These are phyloP conservation scores for Embiotoca jacksoni DNA, from an alignment of 2,113 vertebrate species.

Conservation along the genomic window DNA sequence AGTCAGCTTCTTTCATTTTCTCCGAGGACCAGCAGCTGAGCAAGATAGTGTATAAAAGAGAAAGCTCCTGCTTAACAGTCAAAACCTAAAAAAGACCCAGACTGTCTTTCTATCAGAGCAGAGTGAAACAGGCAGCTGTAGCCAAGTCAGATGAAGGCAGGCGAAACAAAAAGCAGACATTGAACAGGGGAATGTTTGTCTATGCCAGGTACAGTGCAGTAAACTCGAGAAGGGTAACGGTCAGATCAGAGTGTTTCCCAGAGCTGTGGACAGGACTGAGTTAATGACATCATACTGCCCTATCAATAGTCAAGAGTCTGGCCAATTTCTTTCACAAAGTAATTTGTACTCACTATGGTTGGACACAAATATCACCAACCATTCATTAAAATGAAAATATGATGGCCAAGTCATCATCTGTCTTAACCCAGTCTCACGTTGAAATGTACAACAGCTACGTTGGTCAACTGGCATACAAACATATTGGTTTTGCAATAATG, in stretches of 20 bases:
- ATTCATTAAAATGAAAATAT: slow-evolving; percentile 59
- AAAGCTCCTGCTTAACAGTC: slow-evolving; percentile 54
- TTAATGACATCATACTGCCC: slow-evolving; percentile 11
- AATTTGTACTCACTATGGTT: not conserved
- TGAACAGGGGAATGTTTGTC: slow-evolving; percentile 86
- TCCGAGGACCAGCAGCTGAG: slow-evolving; percentile 36
- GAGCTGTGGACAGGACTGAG: slow-evolving; percentile 17
- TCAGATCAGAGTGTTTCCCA: slow-evolving; percentile 39
- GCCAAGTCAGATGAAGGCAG: slow-evolving; percentile 58
- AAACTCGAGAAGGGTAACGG: slow-evolving; percentile 62
- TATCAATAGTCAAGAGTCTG: slow-evolving; percentile 20
- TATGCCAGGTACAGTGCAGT: slow-evolving; percentile 91
- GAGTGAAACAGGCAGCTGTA: slow-evolving; percentile 52
- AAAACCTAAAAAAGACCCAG: slow-evolving; percentile 52
- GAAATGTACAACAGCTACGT: too few relatives aligned
- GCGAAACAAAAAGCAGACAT: slow-evolving; percentile 84
- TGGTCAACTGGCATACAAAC: too few relatives aligned
- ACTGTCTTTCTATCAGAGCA: slow-evolving; percentile 39
- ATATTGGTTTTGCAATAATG: too few relatives aligned
- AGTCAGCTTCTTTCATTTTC: slow-evolving; percentile 31
- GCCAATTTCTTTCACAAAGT: slow-evolving; percentile 7
- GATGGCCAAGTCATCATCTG: not conserved
- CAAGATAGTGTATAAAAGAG: slow-evolving; percentile 49
- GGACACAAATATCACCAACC: not conserved
- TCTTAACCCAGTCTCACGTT: not conserved